Conservation (phyloP, 2,888 invertebrate species). For the Spisula solida region DNA sequence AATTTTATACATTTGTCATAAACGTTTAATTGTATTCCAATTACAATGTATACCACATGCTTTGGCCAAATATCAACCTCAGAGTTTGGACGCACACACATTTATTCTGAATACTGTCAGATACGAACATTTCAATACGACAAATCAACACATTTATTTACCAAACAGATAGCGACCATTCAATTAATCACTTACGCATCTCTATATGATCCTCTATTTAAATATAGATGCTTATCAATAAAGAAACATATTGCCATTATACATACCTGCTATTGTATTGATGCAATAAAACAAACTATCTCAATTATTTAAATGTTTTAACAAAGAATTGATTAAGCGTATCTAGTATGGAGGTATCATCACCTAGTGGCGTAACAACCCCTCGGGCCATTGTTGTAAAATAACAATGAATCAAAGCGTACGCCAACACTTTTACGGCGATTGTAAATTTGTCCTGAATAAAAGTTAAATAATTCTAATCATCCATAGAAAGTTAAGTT, state of each 20-base stretch:
- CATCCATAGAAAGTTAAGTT: neutral
- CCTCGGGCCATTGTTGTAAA: neutral
- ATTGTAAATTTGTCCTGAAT: neutral
- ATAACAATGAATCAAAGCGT: neutral
- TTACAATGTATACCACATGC: no score
- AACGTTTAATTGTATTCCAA: no score
- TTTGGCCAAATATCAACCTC: no score
- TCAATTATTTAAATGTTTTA: constrained; percentile 28
- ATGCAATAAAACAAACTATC: constrained; percentile 44
- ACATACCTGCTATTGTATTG: constrained; percentile 3
- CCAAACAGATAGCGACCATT: neutral
- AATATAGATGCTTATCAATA: constrained; percentile 3
- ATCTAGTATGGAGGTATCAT: neutral
- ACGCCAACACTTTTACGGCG: neutral
- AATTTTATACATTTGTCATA: no score
- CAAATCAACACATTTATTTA: neutral
- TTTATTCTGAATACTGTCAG: no score
- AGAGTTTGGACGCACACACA: no score
- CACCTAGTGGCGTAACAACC: neutral
- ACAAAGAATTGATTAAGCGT: neutral
- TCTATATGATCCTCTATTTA: constrained; percentile 3
- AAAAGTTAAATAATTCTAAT: neutral
- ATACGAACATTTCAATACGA: neutral
- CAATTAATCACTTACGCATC: constrained; percentile 12
- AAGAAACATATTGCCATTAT: constrained; percentile 10